Conservation (phyloP, 2,113 vertebrate species). For the Python bivittatus region DNA sequence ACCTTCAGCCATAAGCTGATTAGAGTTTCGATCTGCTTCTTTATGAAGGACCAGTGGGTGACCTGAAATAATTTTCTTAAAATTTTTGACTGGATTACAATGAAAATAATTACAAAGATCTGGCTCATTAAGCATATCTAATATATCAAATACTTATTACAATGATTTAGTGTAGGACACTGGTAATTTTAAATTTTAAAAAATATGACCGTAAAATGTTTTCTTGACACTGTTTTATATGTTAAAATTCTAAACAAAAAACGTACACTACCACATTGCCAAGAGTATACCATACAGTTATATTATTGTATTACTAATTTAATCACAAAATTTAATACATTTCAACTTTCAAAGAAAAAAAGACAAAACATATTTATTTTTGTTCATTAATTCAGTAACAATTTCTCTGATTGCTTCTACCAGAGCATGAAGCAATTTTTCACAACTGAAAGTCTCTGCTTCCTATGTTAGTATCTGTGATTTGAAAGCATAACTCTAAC, state of each 20-base stretch:
- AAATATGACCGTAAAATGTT: not conserved
- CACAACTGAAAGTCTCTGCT: not conserved
- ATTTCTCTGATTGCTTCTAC: not conserved
- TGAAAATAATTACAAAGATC: not conserved
- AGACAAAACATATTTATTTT: not conserved
- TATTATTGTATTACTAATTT: not conserved
- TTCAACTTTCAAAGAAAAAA: too few species aligned
- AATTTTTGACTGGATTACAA: not conserved
- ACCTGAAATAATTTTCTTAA: not conserved
- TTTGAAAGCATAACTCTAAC: not conserved
- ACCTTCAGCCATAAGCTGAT: not conserved
- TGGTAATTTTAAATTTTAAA: not conserved
- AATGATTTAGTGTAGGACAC: not conserved
- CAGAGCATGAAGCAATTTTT: not conserved
- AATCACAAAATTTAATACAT: too few species aligned
- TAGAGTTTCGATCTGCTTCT: not conserved
- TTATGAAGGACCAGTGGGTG: not conserved
- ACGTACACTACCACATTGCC: not conserved
- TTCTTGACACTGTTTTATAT: not conserved
- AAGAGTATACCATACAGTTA: not conserved
- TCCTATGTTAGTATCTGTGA: not conserved
- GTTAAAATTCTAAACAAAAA: too few species aligned
- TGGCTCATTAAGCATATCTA: not conserved
- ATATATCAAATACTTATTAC: not conserved
- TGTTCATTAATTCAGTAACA: not conserved